phyloP scores from a whole-genome alignment of 2,113 vertebrate species.

The Neofelis nebulosa region DNA sequence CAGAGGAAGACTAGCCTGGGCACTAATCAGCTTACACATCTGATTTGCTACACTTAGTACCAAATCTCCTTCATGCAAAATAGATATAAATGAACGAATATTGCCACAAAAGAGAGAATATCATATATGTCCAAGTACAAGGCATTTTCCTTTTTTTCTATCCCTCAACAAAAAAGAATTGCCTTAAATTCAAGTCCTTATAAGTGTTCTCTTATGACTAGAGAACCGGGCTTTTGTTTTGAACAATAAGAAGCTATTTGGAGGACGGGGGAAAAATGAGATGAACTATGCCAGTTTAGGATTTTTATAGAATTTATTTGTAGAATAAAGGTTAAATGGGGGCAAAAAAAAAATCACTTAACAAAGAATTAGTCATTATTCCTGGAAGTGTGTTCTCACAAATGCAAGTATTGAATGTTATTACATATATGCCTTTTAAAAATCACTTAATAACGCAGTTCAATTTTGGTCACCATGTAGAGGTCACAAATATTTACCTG shows the following conservation, averaged over 20 bases:
- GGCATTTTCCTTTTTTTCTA: not conserved
- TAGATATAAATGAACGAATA: constrained; percentile 75
- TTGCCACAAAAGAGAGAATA: constrained; percentile 68
- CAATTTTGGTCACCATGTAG: not conserved
- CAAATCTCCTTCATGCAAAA: constrained; percentile 79
- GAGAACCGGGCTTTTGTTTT: not conserved
- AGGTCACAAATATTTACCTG: not conserved
- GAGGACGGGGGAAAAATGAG: not conserved
- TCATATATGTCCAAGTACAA: not conserved
- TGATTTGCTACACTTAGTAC: constrained; percentile 70
- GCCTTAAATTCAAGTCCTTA: not conserved
- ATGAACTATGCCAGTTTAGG: not conserved
- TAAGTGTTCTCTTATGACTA: not conserved
- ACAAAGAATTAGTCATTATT: not conserved
- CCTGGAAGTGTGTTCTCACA: not conserved
- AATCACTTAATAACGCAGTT: not conserved
- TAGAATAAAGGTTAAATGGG: not conserved
- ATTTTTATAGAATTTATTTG: constrained; percentile 26
- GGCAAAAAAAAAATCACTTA: not conserved
- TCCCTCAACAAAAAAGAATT: not conserved
- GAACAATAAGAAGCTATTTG: not conserved
- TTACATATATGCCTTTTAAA: not conserved
- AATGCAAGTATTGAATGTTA: not conserved
- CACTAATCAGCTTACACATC: constrained; percentile 70
- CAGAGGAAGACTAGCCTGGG: constrained; percentile 53